phyloP scores from a whole-genome alignment of 2,113 vertebrate species.

The Myotis lucifugus region DNA sequence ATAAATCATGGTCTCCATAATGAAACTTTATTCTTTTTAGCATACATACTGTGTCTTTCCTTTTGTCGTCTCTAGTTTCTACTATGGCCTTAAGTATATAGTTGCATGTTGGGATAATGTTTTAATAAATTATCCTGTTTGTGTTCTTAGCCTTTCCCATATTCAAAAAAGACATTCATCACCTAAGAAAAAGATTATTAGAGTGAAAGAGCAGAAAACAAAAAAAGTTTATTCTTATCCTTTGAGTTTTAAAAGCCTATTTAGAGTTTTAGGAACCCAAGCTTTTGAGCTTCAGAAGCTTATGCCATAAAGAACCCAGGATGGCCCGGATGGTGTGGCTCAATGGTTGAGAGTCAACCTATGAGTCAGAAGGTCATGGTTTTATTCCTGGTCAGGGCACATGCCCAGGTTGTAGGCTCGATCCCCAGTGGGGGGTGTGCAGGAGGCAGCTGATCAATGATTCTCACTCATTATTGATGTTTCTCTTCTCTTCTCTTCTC shows the following conservation, averaged over 20 bases:
- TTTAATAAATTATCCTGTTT: conserved; percentile 30
- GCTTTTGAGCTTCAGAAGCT: neutral
- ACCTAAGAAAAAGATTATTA: neutral
- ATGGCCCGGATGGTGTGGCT: no score
- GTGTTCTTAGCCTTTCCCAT: neutral
- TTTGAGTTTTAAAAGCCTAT: conserved; percentile 44
- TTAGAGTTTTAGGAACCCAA: conserved; percentile 27
- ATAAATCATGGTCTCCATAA: conserved; percentile 16
- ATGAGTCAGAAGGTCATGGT: no score
- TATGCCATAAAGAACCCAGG: neutral
- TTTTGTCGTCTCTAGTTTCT: conserved; percentile 36
- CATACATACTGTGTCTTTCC: neutral
- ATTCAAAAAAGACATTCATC: conserved; percentile 33
- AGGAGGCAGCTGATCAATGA: no score
- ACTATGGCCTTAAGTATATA: neutral
- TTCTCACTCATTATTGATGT: no score
- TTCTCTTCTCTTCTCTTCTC: no score
- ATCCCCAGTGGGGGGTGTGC: no score
- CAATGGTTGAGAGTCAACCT: no score
- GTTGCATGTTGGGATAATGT: conserved; percentile 1
- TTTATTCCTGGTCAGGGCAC: no score
- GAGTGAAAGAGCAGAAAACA: neutral
- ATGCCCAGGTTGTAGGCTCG: no score
- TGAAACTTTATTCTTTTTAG: conserved; percentile 11
- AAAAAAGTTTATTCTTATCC: neutral